Evolutionary conservation across 1,140 invertebrate species (phyloP).

Genomic region (Caerostris extrusa): DNA sequence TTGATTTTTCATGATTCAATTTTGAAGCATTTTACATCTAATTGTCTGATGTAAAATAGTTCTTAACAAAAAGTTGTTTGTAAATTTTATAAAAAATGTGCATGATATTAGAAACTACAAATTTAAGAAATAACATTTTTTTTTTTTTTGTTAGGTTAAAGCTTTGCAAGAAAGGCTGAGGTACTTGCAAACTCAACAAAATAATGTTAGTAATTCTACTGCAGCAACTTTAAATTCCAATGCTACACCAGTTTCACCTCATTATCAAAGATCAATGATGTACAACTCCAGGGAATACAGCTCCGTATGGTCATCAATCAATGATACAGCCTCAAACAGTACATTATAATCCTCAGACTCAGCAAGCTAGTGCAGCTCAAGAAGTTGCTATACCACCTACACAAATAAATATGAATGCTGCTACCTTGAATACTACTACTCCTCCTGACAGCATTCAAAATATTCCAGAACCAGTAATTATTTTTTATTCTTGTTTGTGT

Average conservation of each 20-base stretch:
- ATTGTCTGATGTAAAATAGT: too few relatives aligned
- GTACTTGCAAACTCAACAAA: constrained; percentile 53
- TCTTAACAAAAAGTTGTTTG: too few relatives aligned
- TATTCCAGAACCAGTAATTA: constrained; percentile 48
- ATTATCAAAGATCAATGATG: constrained; percentile 57
- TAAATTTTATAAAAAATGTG: too few relatives aligned
- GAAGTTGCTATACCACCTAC: constrained; percentile 21
- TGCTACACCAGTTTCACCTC: constrained; percentile 67
- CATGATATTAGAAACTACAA: too few relatives aligned
- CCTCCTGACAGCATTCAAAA: constrained; percentile 17
- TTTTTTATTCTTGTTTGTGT: background rate
- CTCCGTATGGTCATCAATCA: constrained; percentile 56
- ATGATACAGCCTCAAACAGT: constrained; percentile 68
- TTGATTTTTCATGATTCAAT: too few relatives aligned
- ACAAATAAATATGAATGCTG: constrained; percentile 6
- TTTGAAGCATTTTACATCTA: too few relatives aligned
- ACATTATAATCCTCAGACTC: constrained; percentile 72
- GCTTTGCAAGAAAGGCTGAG: constrained; percentile 61
- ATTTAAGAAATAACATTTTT: too few relatives aligned
- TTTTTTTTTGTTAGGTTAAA: constrained; percentile 48
- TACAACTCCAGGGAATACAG: constrained; percentile 67
- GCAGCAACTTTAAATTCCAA: constrained; percentile 55
- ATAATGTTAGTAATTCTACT: constrained; percentile 39
- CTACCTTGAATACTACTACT: background rate
- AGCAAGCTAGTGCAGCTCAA: constrained; percentile 46